phyloP scores from a whole-genome alignment of 2,797 vertebrate genomes.

The Girardinus metallicus region DNA sequence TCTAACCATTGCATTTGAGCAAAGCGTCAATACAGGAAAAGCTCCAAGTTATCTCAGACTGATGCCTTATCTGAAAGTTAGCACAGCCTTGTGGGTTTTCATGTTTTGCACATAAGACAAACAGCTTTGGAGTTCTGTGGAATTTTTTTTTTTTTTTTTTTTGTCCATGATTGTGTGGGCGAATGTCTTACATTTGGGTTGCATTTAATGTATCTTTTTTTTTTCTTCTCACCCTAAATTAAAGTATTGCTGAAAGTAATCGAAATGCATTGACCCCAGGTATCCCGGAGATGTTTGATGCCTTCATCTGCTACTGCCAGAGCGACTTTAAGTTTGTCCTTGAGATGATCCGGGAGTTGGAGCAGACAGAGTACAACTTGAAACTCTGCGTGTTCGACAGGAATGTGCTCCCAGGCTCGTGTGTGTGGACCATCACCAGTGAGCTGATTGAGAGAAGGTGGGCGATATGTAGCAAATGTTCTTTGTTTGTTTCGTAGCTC shows the following conservation, averaged over 20 bases:
- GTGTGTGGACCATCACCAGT: constrained; percentile 94
- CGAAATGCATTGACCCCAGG: constrained; percentile 56
- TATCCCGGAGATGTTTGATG: constrained; percentile 90
- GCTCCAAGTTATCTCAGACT: neutral
- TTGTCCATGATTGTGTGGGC: neutral
- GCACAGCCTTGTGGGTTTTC: constrained; percentile 1
- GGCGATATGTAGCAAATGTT: neutral
- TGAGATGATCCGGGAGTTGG: constrained; percentile 94
- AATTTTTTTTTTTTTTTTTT: neutral
- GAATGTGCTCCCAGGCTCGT: constrained; percentile 93
- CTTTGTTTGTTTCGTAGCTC: neutral
- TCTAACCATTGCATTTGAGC: neutral
- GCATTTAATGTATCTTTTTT: neutral
- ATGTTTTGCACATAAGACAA: neutral
- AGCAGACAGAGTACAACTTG: constrained; percentile 87
- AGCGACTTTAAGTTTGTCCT: constrained; percentile 91
- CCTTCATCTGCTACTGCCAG: constrained; percentile 98
- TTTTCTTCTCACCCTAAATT: neutral
- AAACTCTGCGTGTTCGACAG: constrained; percentile 97
- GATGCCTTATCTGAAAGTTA: neutral
- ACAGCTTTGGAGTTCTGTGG: neutral
- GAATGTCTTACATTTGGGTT: neutral
- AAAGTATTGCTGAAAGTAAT: neutral
- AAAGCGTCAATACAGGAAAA: neutral
- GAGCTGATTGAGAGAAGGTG: constrained; percentile 95